These are phyloP conservation scores for Machimus rusticus DNA, from an alignment of 2,888 invertebrate species.

Conservation along the genomic window DNA sequence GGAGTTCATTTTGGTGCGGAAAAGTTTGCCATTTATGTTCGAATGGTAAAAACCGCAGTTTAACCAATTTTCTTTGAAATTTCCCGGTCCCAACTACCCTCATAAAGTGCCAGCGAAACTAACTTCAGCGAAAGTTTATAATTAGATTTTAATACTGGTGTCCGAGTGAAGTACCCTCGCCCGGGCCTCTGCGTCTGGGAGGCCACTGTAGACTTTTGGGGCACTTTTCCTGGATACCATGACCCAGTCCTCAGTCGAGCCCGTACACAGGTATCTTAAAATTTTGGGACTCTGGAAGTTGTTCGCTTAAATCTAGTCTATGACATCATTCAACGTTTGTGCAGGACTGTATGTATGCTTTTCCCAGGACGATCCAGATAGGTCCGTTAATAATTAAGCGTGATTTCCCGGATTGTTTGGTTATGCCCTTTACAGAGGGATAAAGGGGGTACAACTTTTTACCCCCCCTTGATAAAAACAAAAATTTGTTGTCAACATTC, in stretches of 20 bases:
- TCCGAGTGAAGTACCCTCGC: not conserved
- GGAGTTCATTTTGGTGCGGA: slow-evolving; percentile 23
- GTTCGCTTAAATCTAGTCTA: not conserved
- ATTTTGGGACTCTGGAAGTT: not conserved
- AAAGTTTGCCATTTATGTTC: slow-evolving; percentile 25
- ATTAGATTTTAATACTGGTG: slow-evolving; percentile 36
- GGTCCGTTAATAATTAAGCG: not conserved
- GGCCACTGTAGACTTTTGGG: not conserved
- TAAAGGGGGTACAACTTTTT: not conserved
- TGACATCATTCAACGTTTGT: not conserved
- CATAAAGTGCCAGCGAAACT: slow-evolving; percentile 19
- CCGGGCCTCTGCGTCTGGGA: not conserved
- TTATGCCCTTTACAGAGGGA: not conserved
- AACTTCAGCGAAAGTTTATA: slow-evolving; percentile 31
- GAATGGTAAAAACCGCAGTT: slow-evolving; percentile 24
- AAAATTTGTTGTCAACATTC: not conserved
- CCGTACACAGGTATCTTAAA: not conserved
- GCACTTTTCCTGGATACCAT: not conserved
- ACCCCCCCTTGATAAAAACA: not conserved
- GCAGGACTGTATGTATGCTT: not conserved
- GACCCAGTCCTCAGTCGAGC: not conserved
- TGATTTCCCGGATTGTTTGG: not conserved
- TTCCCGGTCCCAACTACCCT: slow-evolving; percentile 2
- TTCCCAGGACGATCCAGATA: not conserved
- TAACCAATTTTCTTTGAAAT: slow-evolving; percentile 34